A percentile compares a stretch with the other conserved stretches of the same genome.
These are phyloP conservation scores for Callyntrura sp. DNA, from an alignment of 2,888 invertebrate species.

Conservation along the genomic window DNA sequence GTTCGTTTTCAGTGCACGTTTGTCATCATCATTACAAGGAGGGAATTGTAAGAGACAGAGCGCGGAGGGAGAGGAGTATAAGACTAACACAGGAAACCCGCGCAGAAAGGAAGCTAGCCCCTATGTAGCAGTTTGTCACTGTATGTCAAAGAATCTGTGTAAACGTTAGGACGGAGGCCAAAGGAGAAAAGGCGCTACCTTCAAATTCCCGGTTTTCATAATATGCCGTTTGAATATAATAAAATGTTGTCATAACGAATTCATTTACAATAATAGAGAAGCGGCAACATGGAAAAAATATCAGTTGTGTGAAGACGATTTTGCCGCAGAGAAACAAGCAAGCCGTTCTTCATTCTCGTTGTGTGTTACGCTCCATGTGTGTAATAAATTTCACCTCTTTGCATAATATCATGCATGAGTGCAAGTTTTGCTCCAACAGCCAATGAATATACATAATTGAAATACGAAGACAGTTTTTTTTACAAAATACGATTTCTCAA, in stretches of 20 bases:
- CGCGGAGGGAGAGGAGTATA: background rate
- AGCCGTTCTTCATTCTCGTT: background rate
- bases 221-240: background rate
- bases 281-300: background rate
- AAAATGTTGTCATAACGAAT: constrained; percentile 19
- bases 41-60: background rate
- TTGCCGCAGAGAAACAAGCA: background rate
- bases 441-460: background rate
- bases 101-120: background rate
- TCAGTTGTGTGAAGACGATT: background rate
- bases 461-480: background rate
- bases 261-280: background rate
- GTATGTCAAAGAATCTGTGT: constrained; percentile 16
- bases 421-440: background rate
- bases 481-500: background rate
- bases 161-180: background rate
- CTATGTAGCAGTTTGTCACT: constrained; percentile 37
- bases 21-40: constrained; percentile 13
- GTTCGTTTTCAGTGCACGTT: constrained; percentile 24
- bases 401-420: constrained; percentile 3
- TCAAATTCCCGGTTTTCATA: background rate
- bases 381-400: background rate
- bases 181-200: background rate
- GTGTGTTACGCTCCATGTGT: background rate
- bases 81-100: background rate